Conservation (phyloP, 2,113 vertebrate genomes). For the Nansenia antarctica region DNA sequence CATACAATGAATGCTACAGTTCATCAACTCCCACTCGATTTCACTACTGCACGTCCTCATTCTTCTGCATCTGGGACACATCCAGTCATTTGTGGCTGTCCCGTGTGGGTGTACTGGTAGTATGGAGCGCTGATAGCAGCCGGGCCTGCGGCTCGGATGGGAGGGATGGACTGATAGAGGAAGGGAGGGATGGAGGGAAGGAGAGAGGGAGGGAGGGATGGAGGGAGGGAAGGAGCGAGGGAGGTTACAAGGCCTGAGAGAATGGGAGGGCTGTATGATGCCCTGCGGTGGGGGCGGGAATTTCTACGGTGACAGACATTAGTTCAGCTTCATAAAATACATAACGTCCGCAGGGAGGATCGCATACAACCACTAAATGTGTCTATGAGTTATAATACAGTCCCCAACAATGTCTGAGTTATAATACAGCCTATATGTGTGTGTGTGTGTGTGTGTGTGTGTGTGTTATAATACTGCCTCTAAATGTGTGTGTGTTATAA, state of each 20-base stretch:
- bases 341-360: neutral
- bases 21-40: slow-evolving; percentile 22
- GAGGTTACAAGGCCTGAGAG: no score
- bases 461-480: no score
- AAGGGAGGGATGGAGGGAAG: no score
- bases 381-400: neutral
- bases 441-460: no score
- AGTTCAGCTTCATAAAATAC: neutral
- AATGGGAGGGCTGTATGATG: slow-evolving; percentile 21
- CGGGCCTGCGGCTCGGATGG: neutral
- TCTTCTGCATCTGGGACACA: slow-evolving; percentile 27
- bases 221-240: neutral
- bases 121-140: neutral
- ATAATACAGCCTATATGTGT: no score
- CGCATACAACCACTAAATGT: neutral
- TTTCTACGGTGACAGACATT: neutral
- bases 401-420: no score
- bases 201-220: no score
- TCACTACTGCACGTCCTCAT: slow-evolving; percentile 9
- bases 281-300: neutral
- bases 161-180: neutral
- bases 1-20: slow-evolving; percentile 1
- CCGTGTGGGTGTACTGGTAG: neutral
- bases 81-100: slow-evolving; percentile 13
- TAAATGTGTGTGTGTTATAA: no score